phyloP scores from a whole-genome alignment of 1,140 invertebrate species.

The Cydia fagiglandana region DNA sequence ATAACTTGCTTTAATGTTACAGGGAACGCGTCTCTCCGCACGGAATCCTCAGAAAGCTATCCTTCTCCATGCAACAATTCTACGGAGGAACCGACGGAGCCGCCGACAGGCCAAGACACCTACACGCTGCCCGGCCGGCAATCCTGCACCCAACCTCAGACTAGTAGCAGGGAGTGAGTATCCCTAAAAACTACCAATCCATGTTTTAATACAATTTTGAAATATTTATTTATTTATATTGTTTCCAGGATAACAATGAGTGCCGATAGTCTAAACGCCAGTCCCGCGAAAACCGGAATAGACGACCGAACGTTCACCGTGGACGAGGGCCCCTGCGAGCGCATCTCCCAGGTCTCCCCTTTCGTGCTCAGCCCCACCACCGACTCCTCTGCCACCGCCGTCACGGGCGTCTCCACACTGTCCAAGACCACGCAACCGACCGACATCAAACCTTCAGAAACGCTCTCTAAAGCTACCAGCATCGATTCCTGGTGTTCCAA shows the following conservation, averaged over 20 bases:
- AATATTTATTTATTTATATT: neutral
- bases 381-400: constrained; percentile 63
- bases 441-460: constrained; percentile 72
- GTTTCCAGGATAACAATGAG: constrained; percentile 72
- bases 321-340: constrained; percentile 62
- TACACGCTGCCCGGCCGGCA: constrained; percentile 43
- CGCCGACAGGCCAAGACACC: constrained; percentile 54
- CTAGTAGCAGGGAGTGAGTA: constrained; percentile 66
- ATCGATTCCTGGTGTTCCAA: constrained; percentile 82
- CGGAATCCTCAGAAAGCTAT: constrained; percentile 73
- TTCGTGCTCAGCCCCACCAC: constrained; percentile 69
- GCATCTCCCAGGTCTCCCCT: constrained; percentile 70
- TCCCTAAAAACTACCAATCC: too few species aligned
- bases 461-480: constrained; percentile 80
- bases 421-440: constrained; percentile 72
- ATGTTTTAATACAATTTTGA: too few species aligned
- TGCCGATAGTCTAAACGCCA: constrained; percentile 74
- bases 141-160: constrained; percentile 51
- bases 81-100: constrained; percentile 62
- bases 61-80: constrained; percentile 70
- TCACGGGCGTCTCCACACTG: constrained; percentile 64
- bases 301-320: constrained; percentile 65
- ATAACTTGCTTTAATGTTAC: constrained; percentile 21
- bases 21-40: constrained; percentile 66
- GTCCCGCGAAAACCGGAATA: constrained; percentile 56